Conservation (phyloP, 1,140 invertebrate species). For the Drosophila lini region DNA sequence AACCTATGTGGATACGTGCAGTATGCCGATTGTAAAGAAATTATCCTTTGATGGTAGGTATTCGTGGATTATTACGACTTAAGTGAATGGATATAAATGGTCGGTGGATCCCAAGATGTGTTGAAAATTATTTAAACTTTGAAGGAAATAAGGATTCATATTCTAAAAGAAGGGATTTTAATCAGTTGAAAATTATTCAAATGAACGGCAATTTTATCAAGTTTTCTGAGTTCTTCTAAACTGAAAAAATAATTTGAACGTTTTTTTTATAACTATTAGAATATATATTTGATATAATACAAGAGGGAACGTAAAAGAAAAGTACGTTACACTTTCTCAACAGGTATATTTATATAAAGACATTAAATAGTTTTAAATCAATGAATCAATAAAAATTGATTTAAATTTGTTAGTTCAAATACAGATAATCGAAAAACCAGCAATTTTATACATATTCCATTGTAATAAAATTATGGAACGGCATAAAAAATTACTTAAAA, state of each 20-base stretch:
- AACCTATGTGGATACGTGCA: conserved; percentile 13
- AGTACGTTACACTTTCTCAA: too few species aligned
- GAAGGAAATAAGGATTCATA: not conserved
- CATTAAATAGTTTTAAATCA: too few species aligned
- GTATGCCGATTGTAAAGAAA: conserved; percentile 62
- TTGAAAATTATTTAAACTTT: not conserved
- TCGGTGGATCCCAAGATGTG: not conserved
- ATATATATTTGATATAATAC: too few species aligned
- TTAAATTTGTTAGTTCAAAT: too few species aligned
- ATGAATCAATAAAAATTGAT: too few species aligned
- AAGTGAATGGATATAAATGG: not conserved
- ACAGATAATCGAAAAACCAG: too few species aligned
- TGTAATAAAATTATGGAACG: too few species aligned
- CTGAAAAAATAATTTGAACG: not conserved
- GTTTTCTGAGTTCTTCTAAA: not conserved
- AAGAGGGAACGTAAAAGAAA: too few species aligned
- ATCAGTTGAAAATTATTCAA: not conserved
- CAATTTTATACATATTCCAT: too few species aligned
- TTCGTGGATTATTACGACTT: not conserved
- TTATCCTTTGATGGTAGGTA: conserved; percentile 76
- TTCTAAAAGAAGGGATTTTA: not conserved
- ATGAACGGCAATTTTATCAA: not conserved
- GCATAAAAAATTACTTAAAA: too few species aligned
- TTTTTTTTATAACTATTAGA: not conserved
- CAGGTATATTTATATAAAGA: too few species aligned